Conservation (phyloP, 2,113 vertebrate species). For the Sigmodon hispidus region DNA sequence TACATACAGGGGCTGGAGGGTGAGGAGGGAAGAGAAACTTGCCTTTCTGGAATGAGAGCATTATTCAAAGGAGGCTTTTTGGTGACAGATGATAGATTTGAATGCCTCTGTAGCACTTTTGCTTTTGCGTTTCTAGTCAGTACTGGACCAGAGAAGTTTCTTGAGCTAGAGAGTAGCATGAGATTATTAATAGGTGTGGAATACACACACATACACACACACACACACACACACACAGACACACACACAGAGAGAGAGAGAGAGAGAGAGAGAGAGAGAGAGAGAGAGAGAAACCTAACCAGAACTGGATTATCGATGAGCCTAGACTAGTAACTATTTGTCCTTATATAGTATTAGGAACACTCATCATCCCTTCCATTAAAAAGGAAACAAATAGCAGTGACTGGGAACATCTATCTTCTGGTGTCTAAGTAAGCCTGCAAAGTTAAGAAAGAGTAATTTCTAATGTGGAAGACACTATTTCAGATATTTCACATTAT, state of each 20-base stretch:
- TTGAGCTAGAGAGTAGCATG: not conserved
- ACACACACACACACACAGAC: no score
- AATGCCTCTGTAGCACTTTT: not conserved
- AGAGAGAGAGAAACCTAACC: no score
- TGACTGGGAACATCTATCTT: not conserved
- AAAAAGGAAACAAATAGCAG: not conserved
- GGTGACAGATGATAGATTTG: not conserved
- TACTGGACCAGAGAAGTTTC: constrained; percentile 1
- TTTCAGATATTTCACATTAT: not conserved
- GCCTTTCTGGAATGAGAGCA: not conserved
- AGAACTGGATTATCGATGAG: not conserved
- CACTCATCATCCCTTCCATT: not conserved
- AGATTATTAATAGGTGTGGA: not conserved
- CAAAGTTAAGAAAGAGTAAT: not conserved
- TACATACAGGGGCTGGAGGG: not conserved
- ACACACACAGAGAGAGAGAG: no score
- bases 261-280: no score
- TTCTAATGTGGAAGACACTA: not conserved
- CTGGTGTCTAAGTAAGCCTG: not conserved
- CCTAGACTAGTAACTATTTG: no score
- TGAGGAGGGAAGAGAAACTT: not conserved
- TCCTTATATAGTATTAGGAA: not conserved
- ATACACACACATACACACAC: not conserved
- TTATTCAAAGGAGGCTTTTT: not conserved
- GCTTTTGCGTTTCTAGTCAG: not conserved